phyloP scores from a whole-genome alignment of 2,888 invertebrate genomes.

The Cyaniris semiargus region DNA sequence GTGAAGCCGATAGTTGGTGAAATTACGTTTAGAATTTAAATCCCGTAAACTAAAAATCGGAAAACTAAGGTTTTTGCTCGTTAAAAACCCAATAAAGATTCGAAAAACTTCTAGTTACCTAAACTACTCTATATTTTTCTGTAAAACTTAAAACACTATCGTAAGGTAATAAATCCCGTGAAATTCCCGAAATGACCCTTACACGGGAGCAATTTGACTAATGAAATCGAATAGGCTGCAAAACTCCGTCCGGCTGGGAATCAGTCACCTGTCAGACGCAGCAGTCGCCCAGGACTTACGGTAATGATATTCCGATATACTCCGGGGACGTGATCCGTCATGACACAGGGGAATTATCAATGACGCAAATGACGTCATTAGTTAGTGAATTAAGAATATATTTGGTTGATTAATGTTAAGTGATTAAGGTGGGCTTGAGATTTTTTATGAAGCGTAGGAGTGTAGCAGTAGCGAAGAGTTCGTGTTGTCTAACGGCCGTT shows the following conservation, averaged over 20 bases:
- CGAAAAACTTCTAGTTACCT: no score
- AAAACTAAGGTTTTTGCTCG: no score
- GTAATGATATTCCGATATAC: conserved; percentile 72
- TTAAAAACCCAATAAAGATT: no score
- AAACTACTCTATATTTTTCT: no score
- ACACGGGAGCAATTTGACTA: not conserved
- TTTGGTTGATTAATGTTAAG: not conserved
- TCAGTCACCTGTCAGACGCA: conserved; percentile 63
- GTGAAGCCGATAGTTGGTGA: not conserved
- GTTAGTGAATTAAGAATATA: not conserved
- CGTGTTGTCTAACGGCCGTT: no score
- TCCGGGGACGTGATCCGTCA: conserved; percentile 64
- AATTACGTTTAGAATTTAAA: not conserved
- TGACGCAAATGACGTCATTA: conserved; percentile 1
- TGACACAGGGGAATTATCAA: conserved; percentile 45
- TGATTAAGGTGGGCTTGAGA: not conserved
- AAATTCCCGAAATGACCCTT: not conserved
- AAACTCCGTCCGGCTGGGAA: conserved; percentile 46
- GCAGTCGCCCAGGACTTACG: conserved; percentile 53
- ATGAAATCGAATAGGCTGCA: conserved; percentile 23
- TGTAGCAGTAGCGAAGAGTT: no score
- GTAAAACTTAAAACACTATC: no score
- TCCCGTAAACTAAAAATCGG: not conserved
- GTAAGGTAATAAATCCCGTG: not conserved
- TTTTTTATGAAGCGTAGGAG: no score